Evolutionary conservation across 2,888 invertebrate genomes (phyloP), one percentile per base, ranked within the genome.

Genomic region (Philereme vetulata): DNA sequence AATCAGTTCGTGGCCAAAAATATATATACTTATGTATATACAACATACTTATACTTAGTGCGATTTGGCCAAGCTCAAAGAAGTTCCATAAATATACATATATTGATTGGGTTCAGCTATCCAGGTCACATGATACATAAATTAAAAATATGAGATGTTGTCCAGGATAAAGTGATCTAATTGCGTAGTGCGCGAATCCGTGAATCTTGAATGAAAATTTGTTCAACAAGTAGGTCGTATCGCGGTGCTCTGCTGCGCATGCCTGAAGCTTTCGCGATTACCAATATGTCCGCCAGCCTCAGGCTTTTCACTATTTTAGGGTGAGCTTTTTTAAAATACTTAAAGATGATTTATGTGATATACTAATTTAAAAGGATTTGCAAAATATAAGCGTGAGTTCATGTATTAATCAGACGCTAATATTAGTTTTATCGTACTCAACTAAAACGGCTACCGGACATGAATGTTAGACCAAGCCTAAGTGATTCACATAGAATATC

Each of bases 201-300:
- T 84, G 82, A 84, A 85, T 84, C 68, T 80, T 90, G 88, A 91
- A 91, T 91, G 91, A 84, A 88, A 82, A 72, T 64, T 72, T 71
- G 80, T 78, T 90, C 91, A 91, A 91, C 91, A 91, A 91, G 91
- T 91, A 85, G 85, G 74, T 74, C 72, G 76, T 78, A 75, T 74
- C 64, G 69, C 68, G 66, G 69, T 58, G 51, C 45, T 62, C 55
- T 47, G 57, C 51, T 63, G 80, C 88, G 87, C 90, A 84, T 81
- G 87, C 85, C 82, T 75, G 47, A 55, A 67, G 45, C 50, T 60
- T 64, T 57, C 65, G 61, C 71, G 72, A 75, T 74, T 74, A 75
- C 68, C 84, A 88, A 85, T 70, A 88, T 85, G 88, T 65, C 67
- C 53, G 64, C 64, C 62, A 42, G 44, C 40, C 46, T n/a, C 32